Percentiles rank a stretch among this genome's conserved stretches.
These are phyloP conservation scores for Heterodera filipjevi DNA, from an alignment of 2,888 invertebrate genomes.

Conservation along the genomic window DNA sequence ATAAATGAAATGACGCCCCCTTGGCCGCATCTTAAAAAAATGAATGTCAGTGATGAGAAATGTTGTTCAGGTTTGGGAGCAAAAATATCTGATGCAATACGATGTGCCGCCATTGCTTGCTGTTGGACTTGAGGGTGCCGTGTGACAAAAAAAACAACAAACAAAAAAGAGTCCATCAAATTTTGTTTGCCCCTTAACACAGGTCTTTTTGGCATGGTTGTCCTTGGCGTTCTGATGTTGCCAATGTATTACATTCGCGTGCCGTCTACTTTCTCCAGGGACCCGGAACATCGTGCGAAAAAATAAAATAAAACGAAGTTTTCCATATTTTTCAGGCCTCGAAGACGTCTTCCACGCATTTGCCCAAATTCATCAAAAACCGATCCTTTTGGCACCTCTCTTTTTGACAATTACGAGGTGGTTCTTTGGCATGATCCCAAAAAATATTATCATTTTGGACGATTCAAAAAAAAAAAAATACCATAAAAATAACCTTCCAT, in stretches of 20 bases:
- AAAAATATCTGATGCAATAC: conserved; percentile 81
- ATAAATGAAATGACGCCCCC: too few species aligned
- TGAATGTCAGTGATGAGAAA: too few species aligned
- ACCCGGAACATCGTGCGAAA: conserved; percentile 76
- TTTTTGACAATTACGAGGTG: conserved; percentile 71
- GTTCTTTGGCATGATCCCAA: not conserved
- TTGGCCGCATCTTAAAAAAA: too few species aligned
- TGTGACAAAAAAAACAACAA: not conserved
- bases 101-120: conserved; percentile 88
- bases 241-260: conserved; percentile 81
- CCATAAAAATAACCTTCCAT: too few species aligned
- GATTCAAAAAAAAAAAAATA: too few species aligned
- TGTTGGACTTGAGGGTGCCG: conserved; percentile 81
- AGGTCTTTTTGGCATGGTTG: conserved; percentile 74
- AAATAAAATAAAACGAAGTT: conserved; percentile 70
- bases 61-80: conserved; percentile 72
- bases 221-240: conserved; percentile 71
- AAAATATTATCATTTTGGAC: too few species aligned
- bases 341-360: conserved; percentile 81
- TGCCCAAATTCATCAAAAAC: conserved; percentile 77
- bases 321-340: not conserved
- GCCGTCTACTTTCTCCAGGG: conserved; percentile 78
- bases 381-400: conserved; percentile 73
- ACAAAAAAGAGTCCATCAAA: not conserved
- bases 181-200: not conserved